Conservation (phyloP, 1,140 invertebrate species). For the Gryon sp. region DNA sequence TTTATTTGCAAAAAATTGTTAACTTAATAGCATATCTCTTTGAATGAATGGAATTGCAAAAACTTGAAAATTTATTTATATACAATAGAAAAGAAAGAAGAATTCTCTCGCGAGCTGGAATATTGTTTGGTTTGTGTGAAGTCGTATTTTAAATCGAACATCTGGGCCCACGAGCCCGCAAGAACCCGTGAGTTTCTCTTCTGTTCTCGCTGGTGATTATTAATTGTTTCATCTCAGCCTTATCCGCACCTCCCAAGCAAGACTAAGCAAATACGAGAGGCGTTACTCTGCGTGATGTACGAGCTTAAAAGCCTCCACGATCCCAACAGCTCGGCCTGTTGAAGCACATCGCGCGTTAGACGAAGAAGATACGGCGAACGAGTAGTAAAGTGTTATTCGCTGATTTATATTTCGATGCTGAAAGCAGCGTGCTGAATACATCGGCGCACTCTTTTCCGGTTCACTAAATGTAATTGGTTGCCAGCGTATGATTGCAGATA, state of each 20-base stretch:
- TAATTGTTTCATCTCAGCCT: conserved; percentile 79
- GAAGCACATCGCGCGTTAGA: conserved; percentile 57
- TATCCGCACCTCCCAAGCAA: conserved; percentile 75
- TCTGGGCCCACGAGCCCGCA: conserved; percentile 53
- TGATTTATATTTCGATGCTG: conserved; percentile 77
- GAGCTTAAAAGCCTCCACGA: conserved; percentile 78
- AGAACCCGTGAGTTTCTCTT: conserved; percentile 57
- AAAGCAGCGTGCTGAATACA: conserved; percentile 54
- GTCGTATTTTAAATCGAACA: conserved; percentile 52
- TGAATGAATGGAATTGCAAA: no score
- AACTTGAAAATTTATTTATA: no score
- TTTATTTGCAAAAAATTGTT: no score
- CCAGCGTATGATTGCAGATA: conserved; percentile 70
- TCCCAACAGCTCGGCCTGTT: conserved; percentile 44
- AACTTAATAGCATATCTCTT: no score
- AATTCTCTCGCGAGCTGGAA: conserved; percentile 11
- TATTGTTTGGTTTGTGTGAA: neutral
- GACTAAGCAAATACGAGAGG: conserved; percentile 79
- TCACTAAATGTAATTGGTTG: conserved; percentile 78
- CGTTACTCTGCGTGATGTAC: conserved; percentile 77
- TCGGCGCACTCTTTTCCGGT: conserved; percentile 74
- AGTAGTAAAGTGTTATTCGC: conserved; percentile 69
- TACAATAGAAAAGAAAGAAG: neutral
- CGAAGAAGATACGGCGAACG: conserved; percentile 48
- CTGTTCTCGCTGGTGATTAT: conserved; percentile 70